phyloP scores from a whole-genome alignment of 2,888 invertebrate genomes.

The Acronicta aceris region DNA sequence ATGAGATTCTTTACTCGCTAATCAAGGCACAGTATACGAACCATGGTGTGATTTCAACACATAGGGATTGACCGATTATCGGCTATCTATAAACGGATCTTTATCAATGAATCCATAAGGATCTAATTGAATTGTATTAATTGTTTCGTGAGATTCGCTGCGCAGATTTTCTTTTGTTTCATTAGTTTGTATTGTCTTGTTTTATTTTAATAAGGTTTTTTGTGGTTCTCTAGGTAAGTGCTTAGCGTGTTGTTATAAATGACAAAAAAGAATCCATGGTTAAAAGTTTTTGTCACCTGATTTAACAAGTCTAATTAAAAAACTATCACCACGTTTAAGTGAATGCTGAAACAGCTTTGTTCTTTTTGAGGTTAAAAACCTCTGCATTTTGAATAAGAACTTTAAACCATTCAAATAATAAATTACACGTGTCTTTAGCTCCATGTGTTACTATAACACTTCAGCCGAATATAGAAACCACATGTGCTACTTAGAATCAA shows the following conservation, averaged over 20 bases:
- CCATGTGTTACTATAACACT: conserved; percentile 48
- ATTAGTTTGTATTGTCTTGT: conserved; percentile 39
- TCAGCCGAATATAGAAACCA: conserved; percentile 49
- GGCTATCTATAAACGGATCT: conserved; percentile 19
- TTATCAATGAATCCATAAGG: conserved; percentile 31
- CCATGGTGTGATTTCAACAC: conserved; percentile 58
- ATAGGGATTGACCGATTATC: conserved; percentile 44
- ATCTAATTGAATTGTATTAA: conserved; percentile 39
- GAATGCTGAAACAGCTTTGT: background rate
- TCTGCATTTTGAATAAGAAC: no score
- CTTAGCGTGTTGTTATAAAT: conserved; percentile 29
- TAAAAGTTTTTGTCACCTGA: conserved; percentile 25
- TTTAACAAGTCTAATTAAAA: conserved; percentile 25
- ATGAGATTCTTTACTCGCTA: conserved; percentile 79
- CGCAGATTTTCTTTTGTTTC: conserved; percentile 37
- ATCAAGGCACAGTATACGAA: conserved; percentile 67
- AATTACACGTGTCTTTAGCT: conserved; percentile 33
- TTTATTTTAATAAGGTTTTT: conserved; percentile 25
- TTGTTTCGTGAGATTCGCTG: conserved; percentile 30
- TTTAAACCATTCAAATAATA: conserved; percentile 19
- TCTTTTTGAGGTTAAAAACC: background rate
- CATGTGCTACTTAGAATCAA: conserved; percentile 51
- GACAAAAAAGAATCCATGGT: conserved; percentile 34
- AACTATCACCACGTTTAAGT: conserved; percentile 4
- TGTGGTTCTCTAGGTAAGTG: conserved; percentile 19